phyloP scores from a whole-genome alignment of 2,888 invertebrate species.

The Plagodis pulveraria region DNA sequence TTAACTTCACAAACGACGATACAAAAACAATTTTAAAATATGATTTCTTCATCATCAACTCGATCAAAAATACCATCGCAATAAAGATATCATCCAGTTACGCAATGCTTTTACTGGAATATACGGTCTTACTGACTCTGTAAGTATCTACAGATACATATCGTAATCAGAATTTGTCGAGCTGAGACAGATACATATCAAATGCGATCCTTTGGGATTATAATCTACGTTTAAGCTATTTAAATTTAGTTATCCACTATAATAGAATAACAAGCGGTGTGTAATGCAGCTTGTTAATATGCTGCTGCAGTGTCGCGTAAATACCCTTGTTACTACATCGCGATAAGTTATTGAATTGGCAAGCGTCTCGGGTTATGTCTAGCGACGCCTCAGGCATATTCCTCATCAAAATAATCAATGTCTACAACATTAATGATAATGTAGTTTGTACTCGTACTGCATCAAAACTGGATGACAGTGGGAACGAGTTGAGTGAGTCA shows the following conservation, averaged over 20 bases:
- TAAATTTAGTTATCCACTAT: not conserved
- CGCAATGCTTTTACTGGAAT: constrained; percentile 3
- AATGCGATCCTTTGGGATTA: not conserved
- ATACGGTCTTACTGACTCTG: not conserved
- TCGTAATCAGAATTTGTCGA: constrained; percentile 14
- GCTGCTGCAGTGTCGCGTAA: constrained; percentile 4
- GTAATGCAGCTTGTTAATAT: constrained; percentile 4
- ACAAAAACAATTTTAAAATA: no score
- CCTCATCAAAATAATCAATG: constrained; percentile 11
- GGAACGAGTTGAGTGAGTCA: constrained; percentile 18
- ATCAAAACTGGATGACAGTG: constrained; percentile 21
- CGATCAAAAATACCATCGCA: not conserved
- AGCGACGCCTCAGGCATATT: constrained; percentile 1
- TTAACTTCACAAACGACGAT: no score
- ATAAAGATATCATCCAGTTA: constrained; percentile 4
- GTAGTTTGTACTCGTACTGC: constrained; percentile 12
- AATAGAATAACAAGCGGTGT: constrained; percentile 1
- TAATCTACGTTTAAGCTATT: not conserved
- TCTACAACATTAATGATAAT: constrained; percentile 4
- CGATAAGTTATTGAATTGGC: constrained; percentile 5
- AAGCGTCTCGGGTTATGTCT: constrained; percentile 5
- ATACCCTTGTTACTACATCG: constrained; percentile 11
- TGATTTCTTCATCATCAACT: no score
- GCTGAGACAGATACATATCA: constrained; percentile 9
- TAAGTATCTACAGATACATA: constrained; percentile 4